A percentile compares a stretch with the other conserved stretches of the same genome.
phyloP scores from a whole-genome alignment of 2,113 vertebrate genomes.

The Pristiophorus japonicus region DNA sequence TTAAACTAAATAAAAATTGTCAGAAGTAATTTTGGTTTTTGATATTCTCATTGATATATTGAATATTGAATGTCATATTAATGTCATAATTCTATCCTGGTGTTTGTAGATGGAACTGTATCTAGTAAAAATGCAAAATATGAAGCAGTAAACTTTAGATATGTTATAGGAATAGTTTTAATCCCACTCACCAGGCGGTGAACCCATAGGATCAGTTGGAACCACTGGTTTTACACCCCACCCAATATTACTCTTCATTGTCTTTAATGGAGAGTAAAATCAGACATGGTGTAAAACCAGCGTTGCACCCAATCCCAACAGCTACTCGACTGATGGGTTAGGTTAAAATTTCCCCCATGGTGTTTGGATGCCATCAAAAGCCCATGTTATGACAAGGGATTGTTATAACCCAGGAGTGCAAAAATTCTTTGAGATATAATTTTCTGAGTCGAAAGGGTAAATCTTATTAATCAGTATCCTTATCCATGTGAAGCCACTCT shows the following conservation, averaged over 20 bases:
- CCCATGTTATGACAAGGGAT: neutral
- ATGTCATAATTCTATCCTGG: neutral
- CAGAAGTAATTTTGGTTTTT: neutral
- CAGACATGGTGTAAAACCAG: too few species aligned
- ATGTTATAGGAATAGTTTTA: too few species aligned
- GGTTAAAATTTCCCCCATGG: neutral
- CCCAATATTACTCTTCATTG: too few species aligned
- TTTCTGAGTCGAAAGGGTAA: neutral
- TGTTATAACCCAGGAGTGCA: neutral
- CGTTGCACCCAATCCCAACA: neutral
- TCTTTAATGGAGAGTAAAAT: too few species aligned
- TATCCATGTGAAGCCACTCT: neutral
- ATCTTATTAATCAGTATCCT: neutral
- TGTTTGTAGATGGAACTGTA: neutral
- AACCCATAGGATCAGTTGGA: neutral
- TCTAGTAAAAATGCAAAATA: neutral
- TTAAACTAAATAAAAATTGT: neutral
- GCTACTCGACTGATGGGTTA: neutral
- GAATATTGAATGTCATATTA: neutral
- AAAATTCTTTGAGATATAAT: neutral
- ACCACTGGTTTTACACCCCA: neutral
- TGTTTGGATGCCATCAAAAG: neutral
- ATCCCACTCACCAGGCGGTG: neutral
- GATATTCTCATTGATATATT: neutral
- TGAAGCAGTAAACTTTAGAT: neutral